Evolutionary conservation across 2,888 invertebrate species (phyloP).

Genomic region (Scelioninae gen. 1): DNA sequence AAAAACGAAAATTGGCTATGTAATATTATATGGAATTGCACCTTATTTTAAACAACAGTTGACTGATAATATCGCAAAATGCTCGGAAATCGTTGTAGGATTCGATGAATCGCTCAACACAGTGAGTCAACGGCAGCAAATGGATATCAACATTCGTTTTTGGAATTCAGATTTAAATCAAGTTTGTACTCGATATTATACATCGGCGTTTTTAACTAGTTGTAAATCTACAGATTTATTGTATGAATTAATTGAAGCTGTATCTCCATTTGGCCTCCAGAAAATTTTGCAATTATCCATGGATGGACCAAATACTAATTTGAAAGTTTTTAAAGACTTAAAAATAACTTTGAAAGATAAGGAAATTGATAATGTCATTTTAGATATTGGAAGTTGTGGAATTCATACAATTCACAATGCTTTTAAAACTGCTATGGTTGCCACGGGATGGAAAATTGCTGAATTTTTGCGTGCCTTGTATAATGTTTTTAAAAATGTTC

Average conservation of each 20-base stretch:
- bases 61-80: slow-evolving; percentile 9
- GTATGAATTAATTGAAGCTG: slow-evolving; percentile 13
- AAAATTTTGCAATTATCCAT: slow-evolving; percentile 48
- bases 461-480: slow-evolving; percentile 73
- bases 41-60: slow-evolving; percentile 27
- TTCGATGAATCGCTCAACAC: slow-evolving; percentile 72
- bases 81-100: slow-evolving; percentile 46
- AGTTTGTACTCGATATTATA: slow-evolving; percentile 72
- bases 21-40: slow-evolving; percentile 12
- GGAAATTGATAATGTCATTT: slow-evolving; percentile 47
- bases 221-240: slow-evolving; percentile 38
- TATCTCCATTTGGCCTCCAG: slow-evolving; percentile 9
- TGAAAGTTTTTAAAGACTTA: slow-evolving; percentile 19
- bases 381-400: slow-evolving; percentile 75
- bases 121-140: slow-evolving; percentile 71
- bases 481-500: slow-evolving; percentile 76
- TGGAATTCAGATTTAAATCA: slow-evolving; percentile 65
- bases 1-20: slow-evolving; percentile 32
- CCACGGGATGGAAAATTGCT: slow-evolving; percentile 70
- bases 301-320: slow-evolving; percentile 44
- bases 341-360: slow-evolving; percentile 19
- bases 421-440: slow-evolving; percentile 72
- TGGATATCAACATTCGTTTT: slow-evolving; percentile 74
- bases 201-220: slow-evolving; percentile 68
- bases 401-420: slow-evolving; percentile 75